A percentile compares a stretch with the other conserved stretches of the same genome.
Evolutionary conservation across 2,888 invertebrate genomes (phyloP).

Genomic region (Phyllotreta striolata): DNA sequence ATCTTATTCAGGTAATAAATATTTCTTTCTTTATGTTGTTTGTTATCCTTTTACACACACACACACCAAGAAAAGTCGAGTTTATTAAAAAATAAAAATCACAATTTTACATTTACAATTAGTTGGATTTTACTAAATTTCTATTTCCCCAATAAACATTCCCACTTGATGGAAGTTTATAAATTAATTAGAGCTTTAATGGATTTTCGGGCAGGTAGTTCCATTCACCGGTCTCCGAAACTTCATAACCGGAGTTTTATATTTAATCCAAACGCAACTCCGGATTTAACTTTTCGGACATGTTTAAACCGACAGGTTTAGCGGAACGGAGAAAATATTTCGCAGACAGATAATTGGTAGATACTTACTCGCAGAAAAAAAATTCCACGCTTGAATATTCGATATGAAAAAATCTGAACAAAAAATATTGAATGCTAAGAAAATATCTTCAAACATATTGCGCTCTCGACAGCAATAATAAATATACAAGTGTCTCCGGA

Average conservation of each 20-base stretch:
- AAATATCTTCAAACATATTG: constrained; percentile 11
- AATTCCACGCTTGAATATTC: background rate
- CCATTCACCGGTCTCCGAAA: background rate
- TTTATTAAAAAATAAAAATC: constrained; percentile 2
- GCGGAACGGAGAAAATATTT: background rate
- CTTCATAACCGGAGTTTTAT: constrained; percentile 2
- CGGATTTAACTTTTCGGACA: background rate
- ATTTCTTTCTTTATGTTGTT: too few relatives aligned
- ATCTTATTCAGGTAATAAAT: constrained; percentile 75
- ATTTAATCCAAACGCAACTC: background rate
- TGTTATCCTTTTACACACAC: too few relatives aligned
- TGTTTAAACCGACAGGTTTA: background rate
- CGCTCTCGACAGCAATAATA: constrained; percentile 9
- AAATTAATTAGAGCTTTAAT: too few relatives aligned
- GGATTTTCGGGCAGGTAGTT: too few relatives aligned
- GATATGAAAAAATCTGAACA: background rate
- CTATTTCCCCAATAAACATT: too few relatives aligned
- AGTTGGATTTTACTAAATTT: too few relatives aligned
- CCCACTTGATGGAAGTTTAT: too few relatives aligned
- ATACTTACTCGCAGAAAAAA: background rate
- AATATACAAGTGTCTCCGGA: background rate
- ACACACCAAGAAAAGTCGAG: too few relatives aligned
- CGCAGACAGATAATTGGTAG: background rate
- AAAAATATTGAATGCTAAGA: background rate
- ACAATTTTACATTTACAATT: background rate